Percentiles rank a stretch among this genome's conserved stretches.
phyloP scores from a whole-genome alignment of 2,888 invertebrate genomes.

The Cetonia aurata region DNA sequence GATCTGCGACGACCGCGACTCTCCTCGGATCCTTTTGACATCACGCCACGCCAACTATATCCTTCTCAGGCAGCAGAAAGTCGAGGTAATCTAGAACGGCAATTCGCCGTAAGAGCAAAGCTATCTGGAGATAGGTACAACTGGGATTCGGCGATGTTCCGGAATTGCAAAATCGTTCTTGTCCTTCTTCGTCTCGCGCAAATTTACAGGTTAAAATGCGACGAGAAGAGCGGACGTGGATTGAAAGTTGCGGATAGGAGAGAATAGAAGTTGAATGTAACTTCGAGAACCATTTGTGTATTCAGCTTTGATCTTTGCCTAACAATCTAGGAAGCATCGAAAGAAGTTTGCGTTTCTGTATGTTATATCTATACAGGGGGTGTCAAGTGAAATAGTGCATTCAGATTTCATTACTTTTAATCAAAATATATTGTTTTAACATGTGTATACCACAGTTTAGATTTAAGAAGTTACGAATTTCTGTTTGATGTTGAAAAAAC shows the following conservation, averaged over 20 bases:
- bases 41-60: slow-evolving; percentile 53
- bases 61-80: slow-evolving; percentile 25
- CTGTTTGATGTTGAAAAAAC: too few relatives aligned
- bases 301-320: slow-evolving; percentile 62
- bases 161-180: slow-evolving; percentile 43
- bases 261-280: slow-evolving; percentile 52
- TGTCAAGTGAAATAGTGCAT: neutral
- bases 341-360: slow-evolving; percentile 42
- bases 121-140: slow-evolving; percentile 2
- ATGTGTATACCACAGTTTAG: too few relatives aligned
- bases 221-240: slow-evolving; percentile 14
- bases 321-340: slow-evolving; percentile 59
- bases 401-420: too few relatives aligned
- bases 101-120: slow-evolving; percentile 42
- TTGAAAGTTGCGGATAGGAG: slow-evolving; percentile 8
- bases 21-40: slow-evolving; percentile 56
- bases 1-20: slow-evolving; percentile 60
- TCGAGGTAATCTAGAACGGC: slow-evolving; percentile 40
- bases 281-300: slow-evolving; percentile 60
- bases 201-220: neutral
- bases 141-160: neutral
- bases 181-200: neutral
- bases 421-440: too few relatives aligned
- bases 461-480: too few relatives aligned
- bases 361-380: slow-evolving; percentile 10